These are phyloP conservation scores for Suillia variegata DNA, from an alignment of 2,888 invertebrate species.

Conservation along the genomic window DNA sequence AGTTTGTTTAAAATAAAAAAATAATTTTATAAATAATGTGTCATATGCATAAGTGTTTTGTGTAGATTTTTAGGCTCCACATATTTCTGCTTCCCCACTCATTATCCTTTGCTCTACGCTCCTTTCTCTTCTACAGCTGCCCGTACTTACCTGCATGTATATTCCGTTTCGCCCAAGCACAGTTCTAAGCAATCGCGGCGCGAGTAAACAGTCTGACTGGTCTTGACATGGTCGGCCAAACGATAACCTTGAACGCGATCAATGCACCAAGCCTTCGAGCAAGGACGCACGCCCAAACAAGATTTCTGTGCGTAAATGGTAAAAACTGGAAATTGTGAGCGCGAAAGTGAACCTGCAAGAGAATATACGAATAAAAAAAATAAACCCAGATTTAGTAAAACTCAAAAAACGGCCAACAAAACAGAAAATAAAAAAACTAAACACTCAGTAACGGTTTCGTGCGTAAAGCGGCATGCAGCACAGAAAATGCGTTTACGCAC, in stretches of 20 bases:
- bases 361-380: constrained; percentile 12
- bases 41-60: no score
- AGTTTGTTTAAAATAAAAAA: no score
- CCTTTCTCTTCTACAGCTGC: not conserved
- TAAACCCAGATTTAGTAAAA: constrained; percentile 4
- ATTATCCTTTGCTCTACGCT: not conserved
- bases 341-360: constrained; percentile 80
- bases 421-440: constrained; percentile 17
- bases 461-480: constrained; percentile 34
- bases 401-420: constrained; percentile 13
- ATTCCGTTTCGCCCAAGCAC: constrained; percentile 88
- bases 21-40: no score
- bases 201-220: constrained; percentile 76
- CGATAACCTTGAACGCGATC: constrained; percentile 89
- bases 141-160: constrained; percentile 84
- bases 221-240: constrained; percentile 78
- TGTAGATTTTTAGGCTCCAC: no score
- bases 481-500: constrained; percentile 38
- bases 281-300: constrained; percentile 86
- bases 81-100: no score
- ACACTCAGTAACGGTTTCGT: constrained; percentile 28
- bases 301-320: constrained; percentile 96
- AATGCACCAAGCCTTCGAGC: constrained; percentile 92
- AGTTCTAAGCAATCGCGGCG: constrained; percentile 89
- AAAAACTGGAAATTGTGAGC: constrained; percentile 94